Percentiles rank a stretch among this genome's conserved stretches.
Evolutionary conservation across 2,888 invertebrate species (phyloP).

Genomic region (Caenorhabditis zanzibari): DNA sequence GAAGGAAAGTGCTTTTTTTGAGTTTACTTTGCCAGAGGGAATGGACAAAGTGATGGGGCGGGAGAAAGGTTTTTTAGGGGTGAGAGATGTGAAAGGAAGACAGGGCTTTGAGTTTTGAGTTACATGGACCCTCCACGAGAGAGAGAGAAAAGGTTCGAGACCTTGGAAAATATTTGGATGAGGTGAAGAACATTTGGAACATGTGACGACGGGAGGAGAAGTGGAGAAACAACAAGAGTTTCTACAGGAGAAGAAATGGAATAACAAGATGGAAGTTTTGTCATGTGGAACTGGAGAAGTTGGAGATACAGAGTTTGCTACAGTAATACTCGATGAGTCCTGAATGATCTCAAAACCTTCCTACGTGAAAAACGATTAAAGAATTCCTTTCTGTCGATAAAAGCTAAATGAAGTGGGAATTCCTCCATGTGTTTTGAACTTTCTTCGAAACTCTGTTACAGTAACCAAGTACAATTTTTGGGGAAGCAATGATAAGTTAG

Average conservation of each 20-base stretch:
- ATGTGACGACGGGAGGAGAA: slow-evolving; percentile 22
- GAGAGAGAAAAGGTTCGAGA: not conserved
- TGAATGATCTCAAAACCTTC: too few relatives aligned
- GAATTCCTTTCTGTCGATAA: too few relatives aligned
- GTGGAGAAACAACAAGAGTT: slow-evolving; percentile 15
- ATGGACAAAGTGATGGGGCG: slow-evolving; percentile 46
- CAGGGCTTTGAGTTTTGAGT: slow-evolving; percentile 49
- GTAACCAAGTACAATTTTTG: too few relatives aligned
- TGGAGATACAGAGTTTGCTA: not conserved
- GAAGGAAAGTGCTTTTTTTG: slow-evolving; percentile 39
- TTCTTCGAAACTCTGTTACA: too few relatives aligned
- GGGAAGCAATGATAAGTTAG: too few relatives aligned
- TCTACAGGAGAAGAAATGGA: slow-evolving; percentile 17
- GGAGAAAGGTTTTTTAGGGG: slow-evolving; percentile 31
- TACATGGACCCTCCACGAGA: slow-evolving; percentile 36
- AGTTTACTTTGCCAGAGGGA: slow-evolving; percentile 43
- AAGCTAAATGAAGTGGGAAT: too few relatives aligned
- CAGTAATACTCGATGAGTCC: too few relatives aligned
- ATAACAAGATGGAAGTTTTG: slow-evolving; percentile 16
- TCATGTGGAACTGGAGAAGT: not conserved
- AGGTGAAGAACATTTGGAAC: slow-evolving; percentile 24
- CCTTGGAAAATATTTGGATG: slow-evolving; percentile 14
- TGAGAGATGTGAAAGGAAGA: slow-evolving; percentile 27
- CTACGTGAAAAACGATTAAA: too few relatives aligned
- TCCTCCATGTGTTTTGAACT: too few relatives aligned